Conservation (phyloP, 2,888 invertebrate species). For the Dinocampus coccinellae region DNA sequence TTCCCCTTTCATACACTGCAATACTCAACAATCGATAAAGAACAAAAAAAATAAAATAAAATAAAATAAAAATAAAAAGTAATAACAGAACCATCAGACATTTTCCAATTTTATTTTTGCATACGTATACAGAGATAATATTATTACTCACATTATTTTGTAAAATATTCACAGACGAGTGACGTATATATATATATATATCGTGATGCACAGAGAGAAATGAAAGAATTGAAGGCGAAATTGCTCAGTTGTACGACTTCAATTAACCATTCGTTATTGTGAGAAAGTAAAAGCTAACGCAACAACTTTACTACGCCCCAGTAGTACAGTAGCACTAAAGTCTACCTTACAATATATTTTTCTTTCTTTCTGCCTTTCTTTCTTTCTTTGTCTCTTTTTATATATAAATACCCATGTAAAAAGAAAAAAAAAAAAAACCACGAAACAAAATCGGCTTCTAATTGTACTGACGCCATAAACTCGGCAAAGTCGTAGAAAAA, state of each 20-base stretch:
- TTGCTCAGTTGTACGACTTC: slow-evolving; percentile 51
- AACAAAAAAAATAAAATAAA: not conserved
- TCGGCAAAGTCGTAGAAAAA: slow-evolving; percentile 48
- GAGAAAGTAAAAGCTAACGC: slow-evolving; percentile 32
- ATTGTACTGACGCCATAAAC: slow-evolving; percentile 53
- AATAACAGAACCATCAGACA: not conserved
- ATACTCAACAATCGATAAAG: not conserved
- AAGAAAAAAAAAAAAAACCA: not conserved
- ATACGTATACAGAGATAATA: not conserved
- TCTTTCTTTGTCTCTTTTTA: too few relatives aligned
- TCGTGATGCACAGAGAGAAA: not conserved
- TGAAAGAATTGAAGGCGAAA: slow-evolving; percentile 20
- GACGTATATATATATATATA: not conserved
- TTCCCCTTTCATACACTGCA: slow-evolving; percentile 2
- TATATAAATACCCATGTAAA: slow-evolving; percentile 20
- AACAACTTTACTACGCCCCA: slow-evolving; percentile 30
- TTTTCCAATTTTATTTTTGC: not conserved
- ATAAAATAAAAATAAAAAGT: not conserved
- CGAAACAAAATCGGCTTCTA: slow-evolving; percentile 57
- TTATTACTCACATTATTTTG: not conserved
- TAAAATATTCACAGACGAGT: not conserved
- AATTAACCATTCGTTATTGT: slow-evolving; percentile 56
- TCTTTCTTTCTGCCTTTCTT: too few relatives aligned
- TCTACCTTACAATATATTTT: not conserved
- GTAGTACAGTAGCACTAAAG: not conserved